Conservation (phyloP, 1,140 invertebrate genomes). For the Zaprionus africanus region DNA sequence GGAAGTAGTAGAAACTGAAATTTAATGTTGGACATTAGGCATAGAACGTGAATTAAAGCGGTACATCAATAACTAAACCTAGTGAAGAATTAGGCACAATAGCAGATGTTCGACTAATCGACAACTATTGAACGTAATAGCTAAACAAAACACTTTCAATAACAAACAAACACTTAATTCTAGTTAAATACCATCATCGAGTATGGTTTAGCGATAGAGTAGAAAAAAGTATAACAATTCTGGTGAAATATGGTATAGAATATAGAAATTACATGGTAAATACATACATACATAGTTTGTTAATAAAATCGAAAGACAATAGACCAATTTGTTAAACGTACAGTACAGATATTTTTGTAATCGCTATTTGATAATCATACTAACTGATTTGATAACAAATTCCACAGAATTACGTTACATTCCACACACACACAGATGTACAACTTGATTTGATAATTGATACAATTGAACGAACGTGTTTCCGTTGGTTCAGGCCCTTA, state of each 20-base stretch:
- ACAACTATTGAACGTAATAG: slow-evolving; percentile 27
- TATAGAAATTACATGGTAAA: slow-evolving; percentile 12
- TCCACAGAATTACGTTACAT: slow-evolving; percentile 29
- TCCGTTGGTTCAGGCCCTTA: slow-evolving; percentile 29
- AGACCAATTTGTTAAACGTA: slow-evolving; percentile 23
- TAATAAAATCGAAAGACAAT: slow-evolving; percentile 58
- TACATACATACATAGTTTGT: slow-evolving; percentile 33
- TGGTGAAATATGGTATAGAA: slow-evolving; percentile 24
- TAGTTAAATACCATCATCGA: slow-evolving; percentile 53
- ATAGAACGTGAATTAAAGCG: slow-evolving; percentile 36
- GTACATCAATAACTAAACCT: slow-evolving; percentile 43
- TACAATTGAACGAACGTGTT: slow-evolving; percentile 15
- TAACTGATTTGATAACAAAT: slow-evolving; percentile 44
- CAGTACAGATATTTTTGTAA: slow-evolving; percentile 10
- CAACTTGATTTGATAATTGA: slow-evolving; percentile 39
- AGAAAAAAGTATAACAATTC: slow-evolving; percentile 51
- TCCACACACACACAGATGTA: slow-evolving; percentile 9
- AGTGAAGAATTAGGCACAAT: slow-evolving; percentile 38
- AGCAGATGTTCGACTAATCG: slow-evolving; percentile 4
- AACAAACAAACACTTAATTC: slow-evolving; percentile 78
- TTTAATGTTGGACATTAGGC: slow-evolving; percentile 23
- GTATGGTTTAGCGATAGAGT: slow-evolving; percentile 33
- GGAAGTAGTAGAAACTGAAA: slow-evolving; percentile 15
- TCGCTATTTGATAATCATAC: slow-evolving; percentile 9
- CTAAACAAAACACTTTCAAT: slow-evolving; percentile 70